Conservation (phyloP, 2,797 vertebrate genomes). For the Sebastes nivosus region DNA sequence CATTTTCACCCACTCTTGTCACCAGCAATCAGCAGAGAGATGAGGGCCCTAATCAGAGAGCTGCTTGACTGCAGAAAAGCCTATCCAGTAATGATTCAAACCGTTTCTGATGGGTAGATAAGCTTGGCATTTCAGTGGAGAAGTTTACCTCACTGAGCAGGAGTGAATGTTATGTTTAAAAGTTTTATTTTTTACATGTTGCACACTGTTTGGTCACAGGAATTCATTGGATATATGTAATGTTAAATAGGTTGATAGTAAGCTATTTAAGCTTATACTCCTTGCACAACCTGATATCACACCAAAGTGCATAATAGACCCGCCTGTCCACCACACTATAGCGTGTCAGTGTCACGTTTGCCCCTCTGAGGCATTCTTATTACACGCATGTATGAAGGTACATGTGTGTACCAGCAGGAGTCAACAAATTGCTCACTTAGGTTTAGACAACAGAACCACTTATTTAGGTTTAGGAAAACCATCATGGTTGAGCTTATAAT, state of each 20-base stretch:
- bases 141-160: conserved; percentile 13
- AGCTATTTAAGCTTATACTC: background rate
- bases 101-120: conserved; percentile 12
- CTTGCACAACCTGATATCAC: background rate
- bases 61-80: conserved; percentile 46
- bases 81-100: conserved; percentile 39
- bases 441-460: no score
- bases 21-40: conserved; percentile 48
- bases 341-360: no score
- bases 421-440: no score
- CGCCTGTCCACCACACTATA: no score
- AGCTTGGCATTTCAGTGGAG: conserved; percentile 14
- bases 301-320: no score
- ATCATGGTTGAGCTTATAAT: no score
- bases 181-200: background rate
- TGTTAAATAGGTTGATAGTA: background rate
- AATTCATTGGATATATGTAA: background rate
- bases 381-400: background rate
- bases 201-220: background rate
- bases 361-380: no score
- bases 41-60: conserved; percentile 49
- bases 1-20: conserved; percentile 56
- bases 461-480: no score
- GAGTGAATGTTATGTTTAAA: background rate
- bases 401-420: no score